Percentiles rank a stretch among this genome's conserved stretches.
Conservation (phyloP, 1,140 invertebrate species). For the Littorina saxatilis region DNA sequence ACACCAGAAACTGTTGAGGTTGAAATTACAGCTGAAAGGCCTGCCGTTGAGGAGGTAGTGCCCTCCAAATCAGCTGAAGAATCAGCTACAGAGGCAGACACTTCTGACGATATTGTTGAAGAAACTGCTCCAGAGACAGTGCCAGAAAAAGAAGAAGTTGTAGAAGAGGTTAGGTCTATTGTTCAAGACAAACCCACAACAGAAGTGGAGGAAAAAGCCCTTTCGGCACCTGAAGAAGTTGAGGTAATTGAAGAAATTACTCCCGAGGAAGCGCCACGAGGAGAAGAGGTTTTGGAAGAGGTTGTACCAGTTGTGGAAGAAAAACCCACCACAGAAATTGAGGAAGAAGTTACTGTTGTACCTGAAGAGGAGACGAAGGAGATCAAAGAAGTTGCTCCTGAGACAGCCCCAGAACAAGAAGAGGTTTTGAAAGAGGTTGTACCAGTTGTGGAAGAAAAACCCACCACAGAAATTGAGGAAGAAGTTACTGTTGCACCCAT, state of each 20-base stretch:
- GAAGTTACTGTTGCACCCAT: too few species aligned
- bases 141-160: slow-evolving; percentile 16
- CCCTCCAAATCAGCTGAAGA: slow-evolving; percentile 45
- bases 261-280: slow-evolving; percentile 21
- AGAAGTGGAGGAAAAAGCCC: neutral
- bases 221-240: slow-evolving; percentile 13
- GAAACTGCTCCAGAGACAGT: slow-evolving; percentile 28
- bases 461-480: neutral
- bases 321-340: neutral
- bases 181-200: too few species aligned
- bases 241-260: slow-evolving; percentile 31
- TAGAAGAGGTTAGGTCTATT: too few species aligned
- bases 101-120: slow-evolving; percentile 26
- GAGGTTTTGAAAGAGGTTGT: slow-evolving; percentile 38
- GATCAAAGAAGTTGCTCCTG: slow-evolving; percentile 16
- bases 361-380: neutral
- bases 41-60: slow-evolving; percentile 43
- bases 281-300: slow-evolving; percentile 44
- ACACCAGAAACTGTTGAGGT: slow-evolving; percentile 35
- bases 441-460: neutral
- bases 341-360: neutral
- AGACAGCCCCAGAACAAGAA: slow-evolving; percentile 9
- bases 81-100: slow-evolving; percentile 39
- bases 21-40: slow-evolving; percentile 40
- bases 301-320: slow-evolving; percentile 14